phyloP scores from a whole-genome alignment of 2,113 vertebrate species.

The Hiodon alosoides region DNA sequence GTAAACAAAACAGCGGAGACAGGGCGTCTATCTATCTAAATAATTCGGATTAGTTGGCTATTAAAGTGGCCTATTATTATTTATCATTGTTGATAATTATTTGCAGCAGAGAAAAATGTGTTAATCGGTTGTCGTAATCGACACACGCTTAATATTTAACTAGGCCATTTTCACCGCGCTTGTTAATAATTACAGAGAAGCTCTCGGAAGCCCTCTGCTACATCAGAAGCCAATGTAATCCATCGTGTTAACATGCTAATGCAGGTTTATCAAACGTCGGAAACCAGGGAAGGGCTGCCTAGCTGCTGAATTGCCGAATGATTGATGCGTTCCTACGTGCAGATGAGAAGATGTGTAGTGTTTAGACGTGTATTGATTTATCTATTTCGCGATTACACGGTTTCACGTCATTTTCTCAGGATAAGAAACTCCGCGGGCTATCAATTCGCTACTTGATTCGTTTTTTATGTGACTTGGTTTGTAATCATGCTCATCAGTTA shows the following conservation, averaged over 20 bases:
- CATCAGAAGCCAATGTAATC: background rate
- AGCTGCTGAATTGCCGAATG: background rate
- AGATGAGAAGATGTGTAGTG: background rate
- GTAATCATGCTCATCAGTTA: too few species aligned
- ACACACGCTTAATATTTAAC: too few species aligned
- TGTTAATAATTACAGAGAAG: constrained; percentile 2
- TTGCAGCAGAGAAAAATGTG: too few species aligned
- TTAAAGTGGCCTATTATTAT: too few species aligned
- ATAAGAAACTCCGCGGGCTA: too few species aligned
- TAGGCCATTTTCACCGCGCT: background rate
- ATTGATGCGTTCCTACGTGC: background rate
- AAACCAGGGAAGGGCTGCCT: background rate
- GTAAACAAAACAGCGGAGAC: too few species aligned
- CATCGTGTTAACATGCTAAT: constrained; percentile 5
- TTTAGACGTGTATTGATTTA: background rate
- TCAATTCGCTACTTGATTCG: background rate
- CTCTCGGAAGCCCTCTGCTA: background rate
- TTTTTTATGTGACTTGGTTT: background rate
- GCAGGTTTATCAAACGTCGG: background rate
- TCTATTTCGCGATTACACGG: too few species aligned
- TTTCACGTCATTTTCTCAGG: too few species aligned
- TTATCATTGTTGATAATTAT: too few species aligned
- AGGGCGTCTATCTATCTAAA: too few species aligned
- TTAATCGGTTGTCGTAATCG: too few species aligned
- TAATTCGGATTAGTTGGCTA: too few species aligned